Evolutionary conservation across 2,113 vertebrate species (phyloP).

Genomic region (Scytalopus superciliaris): DNA sequence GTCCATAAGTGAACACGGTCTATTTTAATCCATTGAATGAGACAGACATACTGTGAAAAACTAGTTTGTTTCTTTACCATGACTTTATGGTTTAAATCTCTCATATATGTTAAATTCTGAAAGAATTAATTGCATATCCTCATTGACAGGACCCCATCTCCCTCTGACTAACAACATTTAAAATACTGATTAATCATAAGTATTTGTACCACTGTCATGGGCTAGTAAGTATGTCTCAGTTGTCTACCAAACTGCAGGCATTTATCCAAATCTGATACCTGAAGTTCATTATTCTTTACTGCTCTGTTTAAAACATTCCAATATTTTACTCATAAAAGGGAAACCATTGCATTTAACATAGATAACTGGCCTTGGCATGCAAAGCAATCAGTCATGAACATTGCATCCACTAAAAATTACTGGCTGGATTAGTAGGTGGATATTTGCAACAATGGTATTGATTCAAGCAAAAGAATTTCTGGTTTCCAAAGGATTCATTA

Average conservation of each 20-base stretch:
- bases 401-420: neutral
- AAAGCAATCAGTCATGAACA: neutral
- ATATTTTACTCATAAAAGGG: neutral
- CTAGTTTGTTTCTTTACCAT: neutral
- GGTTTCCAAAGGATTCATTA: conserved; percentile 15
- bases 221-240: neutral
- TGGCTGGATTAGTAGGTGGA: neutral
- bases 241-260: neutral
- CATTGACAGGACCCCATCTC: neutral
- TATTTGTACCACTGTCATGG: neutral
- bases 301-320: neutral
- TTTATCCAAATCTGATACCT: neutral
- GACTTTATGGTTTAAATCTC: neutral
- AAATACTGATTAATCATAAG: neutral
- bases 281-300: neutral
- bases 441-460: neutral
- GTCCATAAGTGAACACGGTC: neutral
- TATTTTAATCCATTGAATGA: neutral
- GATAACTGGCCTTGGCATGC: neutral
- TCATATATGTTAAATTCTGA: neutral
- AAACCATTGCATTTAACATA: neutral
- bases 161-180: neutral
- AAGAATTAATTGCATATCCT: neutral
- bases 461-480: neutral
- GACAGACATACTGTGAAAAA: neutral